These are phyloP conservation scores for Hirudo medicinalis DNA, from an alignment of 1,140 invertebrate species.

Conservation along the genomic window DNA sequence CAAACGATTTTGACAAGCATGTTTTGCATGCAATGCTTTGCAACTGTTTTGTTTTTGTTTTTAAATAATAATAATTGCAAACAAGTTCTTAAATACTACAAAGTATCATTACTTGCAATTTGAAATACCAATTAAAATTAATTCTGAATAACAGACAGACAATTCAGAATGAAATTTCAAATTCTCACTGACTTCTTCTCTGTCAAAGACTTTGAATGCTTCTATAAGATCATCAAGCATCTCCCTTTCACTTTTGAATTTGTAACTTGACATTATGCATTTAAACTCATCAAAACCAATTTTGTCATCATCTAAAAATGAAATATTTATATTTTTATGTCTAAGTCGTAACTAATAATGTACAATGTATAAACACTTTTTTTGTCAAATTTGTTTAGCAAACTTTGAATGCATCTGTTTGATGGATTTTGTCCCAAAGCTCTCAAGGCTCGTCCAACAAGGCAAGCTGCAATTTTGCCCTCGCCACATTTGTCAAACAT, in stretches of 20 bases:
- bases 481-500: constrained; percentile 19
- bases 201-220: constrained; percentile 8
- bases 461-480: constrained; percentile 11
- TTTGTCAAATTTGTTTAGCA: background rate
- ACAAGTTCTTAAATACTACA: no score
- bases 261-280: background rate
- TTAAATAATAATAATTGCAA: background rate
- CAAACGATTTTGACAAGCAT: background rate
- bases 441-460: constrained; percentile 18
- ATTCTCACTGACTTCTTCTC: background rate
- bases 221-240: constrained; percentile 1
- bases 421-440: constrained; percentile 21
- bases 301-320: constrained; percentile 2
- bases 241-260: constrained; percentile 10
- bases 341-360: background rate
- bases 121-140: no score
- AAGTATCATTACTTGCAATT: no score
- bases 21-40: no score
- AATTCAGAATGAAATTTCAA: background rate
- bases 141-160: no score
- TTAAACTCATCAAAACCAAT: constrained; percentile 1
- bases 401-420: background rate
- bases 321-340: background rate
- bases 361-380: constrained; percentile 5
- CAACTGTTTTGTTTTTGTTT: background rate